Conservation (phyloP, 2,888 invertebrate species). For the Tanytarsus gracilentus region DNA sequence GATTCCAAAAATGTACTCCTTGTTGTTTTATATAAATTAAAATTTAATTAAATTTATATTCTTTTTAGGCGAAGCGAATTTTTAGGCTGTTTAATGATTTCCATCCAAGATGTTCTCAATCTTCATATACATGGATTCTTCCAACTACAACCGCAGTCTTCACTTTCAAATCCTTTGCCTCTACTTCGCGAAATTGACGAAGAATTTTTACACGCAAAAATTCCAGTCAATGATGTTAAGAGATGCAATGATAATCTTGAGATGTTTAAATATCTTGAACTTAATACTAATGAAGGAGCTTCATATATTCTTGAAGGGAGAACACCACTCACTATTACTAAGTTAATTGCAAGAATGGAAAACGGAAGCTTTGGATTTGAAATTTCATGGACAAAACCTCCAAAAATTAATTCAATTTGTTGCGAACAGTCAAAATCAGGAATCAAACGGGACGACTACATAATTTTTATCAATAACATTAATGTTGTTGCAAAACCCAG, state of each 20-base stretch:
- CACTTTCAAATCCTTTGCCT: conserved; percentile 45
- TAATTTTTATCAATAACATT: conserved; percentile 4
- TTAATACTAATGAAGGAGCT: background rate
- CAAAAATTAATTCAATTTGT: conserved; percentile 5
- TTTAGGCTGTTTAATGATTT: conserved; percentile 88
- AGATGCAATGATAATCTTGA: too few relatives aligned
- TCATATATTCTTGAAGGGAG: too few relatives aligned
- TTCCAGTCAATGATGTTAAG: too few relatives aligned
- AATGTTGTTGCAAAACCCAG: conserved; percentile 17
- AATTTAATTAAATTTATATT: conserved; percentile 35
- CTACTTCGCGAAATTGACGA: conserved; percentile 29
- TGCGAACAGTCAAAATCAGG: background rate
- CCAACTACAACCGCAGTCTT: conserved; percentile 61
- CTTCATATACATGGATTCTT: conserved; percentile 58
- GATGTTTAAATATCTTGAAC: conserved; percentile 14
- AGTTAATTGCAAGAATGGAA: background rate
- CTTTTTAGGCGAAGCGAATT: conserved; percentile 84
- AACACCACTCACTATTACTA: conserved; percentile 8
- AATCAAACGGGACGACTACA: background rate
- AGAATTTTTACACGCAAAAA: too few relatives aligned
- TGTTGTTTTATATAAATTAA: too few relatives aligned
- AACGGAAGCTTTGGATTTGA: conserved; percentile 6
- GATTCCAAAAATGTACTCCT: too few relatives aligned
- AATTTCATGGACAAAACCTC: conserved; percentile 11
- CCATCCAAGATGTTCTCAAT: conserved; percentile 68